Evolutionary conservation across 2,797 vertebrate species (phyloP), one percentile per base, ranked within the genome.

Genomic region (Forpus xanthops): DNA sequence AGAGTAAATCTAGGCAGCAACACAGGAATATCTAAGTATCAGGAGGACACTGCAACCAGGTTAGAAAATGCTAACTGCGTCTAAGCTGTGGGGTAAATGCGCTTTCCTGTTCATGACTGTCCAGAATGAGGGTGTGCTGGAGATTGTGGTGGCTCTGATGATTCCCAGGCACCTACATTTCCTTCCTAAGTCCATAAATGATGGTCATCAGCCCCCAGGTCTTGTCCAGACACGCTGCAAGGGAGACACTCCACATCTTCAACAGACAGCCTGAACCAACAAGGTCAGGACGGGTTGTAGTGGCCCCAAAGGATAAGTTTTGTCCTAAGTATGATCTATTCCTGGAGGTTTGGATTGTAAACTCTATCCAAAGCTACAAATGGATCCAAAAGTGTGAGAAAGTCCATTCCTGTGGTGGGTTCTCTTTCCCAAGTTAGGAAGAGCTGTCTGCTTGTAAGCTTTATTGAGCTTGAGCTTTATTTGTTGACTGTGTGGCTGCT

Each of bases 381-480:
- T 27, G 23, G 18, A 53, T 53, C 35, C 53, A 58, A 58, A 92
- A 58, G 18, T 20, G 11, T 0, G 3, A 60, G 68, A 50, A 68
- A 10, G 3, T 65, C 33, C 0, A 0, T 55, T 68, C 21, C 11
- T 14, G 33, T 16, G 33, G 10, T 19, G 0, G 1, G 6, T 62
- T 73, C 45, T 27, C 31, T 60, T 82, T 76, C n/a, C 11, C 17
- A 45, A 20, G 24, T 30, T 52, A 56, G 31, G 13, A 73, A 77
- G 8, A 21, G 17, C 53, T 45, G 5, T 71, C 8, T 90, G 21
- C 42, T 58, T 66, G 15, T 12, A 76, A 53, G 30, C 12, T 53
- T n/a, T 53, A n/a, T 21, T 8, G 19, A 53, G 19, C 52, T 31
- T 53, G 47, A 30, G 4, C 11, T 50, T 87, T 70, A 27, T 62